Base-by-base conservation (phyloP, 2,888 invertebrate genomes). In the Microctonus hyperodae region DNA sequence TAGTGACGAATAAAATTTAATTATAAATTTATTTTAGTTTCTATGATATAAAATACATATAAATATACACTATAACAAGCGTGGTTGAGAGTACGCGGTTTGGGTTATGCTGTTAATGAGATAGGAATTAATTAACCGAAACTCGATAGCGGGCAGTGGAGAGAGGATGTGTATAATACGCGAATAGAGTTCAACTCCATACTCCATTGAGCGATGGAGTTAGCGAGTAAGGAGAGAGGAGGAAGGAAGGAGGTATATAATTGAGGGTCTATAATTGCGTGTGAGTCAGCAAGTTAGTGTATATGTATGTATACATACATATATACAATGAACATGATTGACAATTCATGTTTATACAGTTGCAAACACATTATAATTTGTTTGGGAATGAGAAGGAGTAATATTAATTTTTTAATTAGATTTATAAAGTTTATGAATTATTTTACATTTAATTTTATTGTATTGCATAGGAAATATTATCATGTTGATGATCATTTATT, bases 71-170 rank as follows among this genome's bases (percentile, higher is more conserved):
- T n/a, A n/a, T n/a, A n/a, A n/a, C n/a, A n/a, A n/a, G n/a, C n/a
- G n/a, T n/a, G n/a, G n/a, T n/a, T n/a, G n/a, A n/a, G 9, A 22
- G 57, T 56, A 28, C 37, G 50, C 25, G 22, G 50, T 25, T 28
- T 44, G 70, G 74, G 72, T 71, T 74, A 74, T 73, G 72, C 73
- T 72, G 79, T 81, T 81, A 82, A 81, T 80, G 81, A 81, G 81
- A 75, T 80, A 78, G 81, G 77, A 81, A 81, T 81, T 82, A 81
- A 82, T 82, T 81, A 81, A 81, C 78, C 77, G 74, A 74, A 73
- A 74, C 69, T 71, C 74, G 73, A 74, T 63, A 59, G 63, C 51
- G 40, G 48, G 44, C 40, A 48, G 31, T 64, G 58, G 28, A 59
- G 64, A 59, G 71, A 68, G 67, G 67, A 67, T 51, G 1, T 58